Evolutionary conservation across 2,797 vertebrate genomes (phyloP).

Genomic region (Tangara arthus): DNA sequence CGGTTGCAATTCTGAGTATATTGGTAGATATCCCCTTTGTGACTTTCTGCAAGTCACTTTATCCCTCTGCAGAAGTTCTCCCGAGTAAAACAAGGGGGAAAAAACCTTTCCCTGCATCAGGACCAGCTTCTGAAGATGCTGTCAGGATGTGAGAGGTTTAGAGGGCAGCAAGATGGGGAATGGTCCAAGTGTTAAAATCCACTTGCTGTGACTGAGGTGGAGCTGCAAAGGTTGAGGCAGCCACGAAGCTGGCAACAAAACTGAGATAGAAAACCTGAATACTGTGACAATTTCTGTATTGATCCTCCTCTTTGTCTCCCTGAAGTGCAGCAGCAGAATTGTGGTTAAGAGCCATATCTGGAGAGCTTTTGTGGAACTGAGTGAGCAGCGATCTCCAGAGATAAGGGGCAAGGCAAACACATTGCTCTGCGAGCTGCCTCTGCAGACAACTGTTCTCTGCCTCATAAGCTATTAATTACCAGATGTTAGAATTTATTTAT

Average conservation of each 20-base stretch:
- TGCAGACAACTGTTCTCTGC: not conserved
- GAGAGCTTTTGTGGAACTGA: not conserved
- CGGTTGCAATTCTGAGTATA: not conserved
- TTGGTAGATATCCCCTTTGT: not conserved
- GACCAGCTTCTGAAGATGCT: not conserved
- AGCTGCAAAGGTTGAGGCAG: not conserved
- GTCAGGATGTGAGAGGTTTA: not conserved
- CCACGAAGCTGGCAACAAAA: not conserved
- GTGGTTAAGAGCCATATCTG: not conserved
- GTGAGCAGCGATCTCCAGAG: not conserved
- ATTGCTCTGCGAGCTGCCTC: not conserved
- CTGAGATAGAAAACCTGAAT: not conserved
- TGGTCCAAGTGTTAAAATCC: fast-evolving
- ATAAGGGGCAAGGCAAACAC: not conserved
- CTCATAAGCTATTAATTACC: constrained; percentile 24
- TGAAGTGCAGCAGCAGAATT: not conserved
- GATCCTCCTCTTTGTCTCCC: not conserved
- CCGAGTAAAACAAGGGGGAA: not conserved
- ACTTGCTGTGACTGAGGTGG: not conserved
- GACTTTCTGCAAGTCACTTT: not conserved
- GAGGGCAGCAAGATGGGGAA: not conserved
- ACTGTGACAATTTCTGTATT: not conserved
- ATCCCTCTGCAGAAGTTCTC: not conserved
- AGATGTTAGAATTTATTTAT: constrained; percentile 2
- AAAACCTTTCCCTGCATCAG: fast-evolving